Evolutionary conservation across 2,888 invertebrate genomes (phyloP).

Genomic region (Drosophila algonquin): DNA sequence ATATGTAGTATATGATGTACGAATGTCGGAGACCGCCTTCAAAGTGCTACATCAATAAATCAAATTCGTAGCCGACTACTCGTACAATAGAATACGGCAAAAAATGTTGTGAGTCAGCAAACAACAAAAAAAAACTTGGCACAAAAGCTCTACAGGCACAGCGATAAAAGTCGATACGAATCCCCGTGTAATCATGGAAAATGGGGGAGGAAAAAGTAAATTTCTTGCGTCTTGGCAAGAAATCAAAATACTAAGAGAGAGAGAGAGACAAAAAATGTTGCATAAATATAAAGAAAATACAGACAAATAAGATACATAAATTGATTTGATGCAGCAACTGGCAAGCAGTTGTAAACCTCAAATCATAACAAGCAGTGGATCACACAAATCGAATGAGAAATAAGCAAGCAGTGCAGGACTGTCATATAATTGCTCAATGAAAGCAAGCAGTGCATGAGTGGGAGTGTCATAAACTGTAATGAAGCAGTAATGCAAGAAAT

Average conservation of each 20-base stretch:
- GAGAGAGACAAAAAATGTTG: conserved; percentile 1
- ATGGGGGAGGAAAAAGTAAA: conserved; percentile 7
- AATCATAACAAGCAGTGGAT: not conserved
- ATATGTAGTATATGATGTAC: too few relatives aligned
- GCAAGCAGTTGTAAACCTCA: too few relatives aligned
- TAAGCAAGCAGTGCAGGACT: too few relatives aligned
- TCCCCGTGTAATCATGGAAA: not conserved
- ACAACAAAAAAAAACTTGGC: conserved; percentile 4
- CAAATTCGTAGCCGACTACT: conserved; percentile 11
- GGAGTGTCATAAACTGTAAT: not conserved
- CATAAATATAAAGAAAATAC: conserved; percentile 25
- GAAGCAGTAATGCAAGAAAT: not conserved
- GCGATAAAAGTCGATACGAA: not conserved
- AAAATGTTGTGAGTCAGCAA: conserved; percentile 38
- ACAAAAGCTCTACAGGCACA: conserved; percentile 21
- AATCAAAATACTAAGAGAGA: conserved; percentile 18
- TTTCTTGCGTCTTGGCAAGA: conserved; percentile 23
- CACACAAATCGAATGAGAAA: not conserved
- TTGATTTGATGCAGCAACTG: conserved; percentile 63
- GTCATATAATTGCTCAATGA: too few relatives aligned
- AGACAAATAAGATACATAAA: conserved; percentile 63
- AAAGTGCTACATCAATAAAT: conserved; percentile 37
- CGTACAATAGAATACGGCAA: conserved; percentile 7
- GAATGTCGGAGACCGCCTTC: not conserved
- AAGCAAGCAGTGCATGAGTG: too few relatives aligned